Conservation (phyloP, 1,140 invertebrate species). For the Eueides isabella region DNA sequence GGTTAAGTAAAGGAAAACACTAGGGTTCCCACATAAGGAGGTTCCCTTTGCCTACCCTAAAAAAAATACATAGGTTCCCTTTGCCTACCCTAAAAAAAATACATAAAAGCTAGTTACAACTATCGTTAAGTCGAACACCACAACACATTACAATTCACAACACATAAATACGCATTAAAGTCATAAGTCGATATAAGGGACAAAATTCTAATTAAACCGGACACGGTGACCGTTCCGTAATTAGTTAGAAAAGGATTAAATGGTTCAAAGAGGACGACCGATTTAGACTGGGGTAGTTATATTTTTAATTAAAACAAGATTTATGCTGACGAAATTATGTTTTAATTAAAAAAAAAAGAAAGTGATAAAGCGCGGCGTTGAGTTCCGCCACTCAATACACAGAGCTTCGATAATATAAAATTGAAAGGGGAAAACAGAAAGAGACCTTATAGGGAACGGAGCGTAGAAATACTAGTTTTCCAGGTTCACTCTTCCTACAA, state of each 20-base stretch:
- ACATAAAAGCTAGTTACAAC: no score
- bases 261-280: conserved; percentile 1
- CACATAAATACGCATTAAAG: neutral
- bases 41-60: no score
- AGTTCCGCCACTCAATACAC: no score
- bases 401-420: no score
- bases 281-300: neutral
- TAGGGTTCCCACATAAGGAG: no score
- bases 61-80: no score
- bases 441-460: neutral
- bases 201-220: conserved; percentile 6
- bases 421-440: no score
- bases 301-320: neutral
- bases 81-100: no score
- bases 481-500: no score
- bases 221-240: neutral
- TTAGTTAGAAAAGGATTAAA: conserved; percentile 8
- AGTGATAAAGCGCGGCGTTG: no score
- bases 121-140: neutral
- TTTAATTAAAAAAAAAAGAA: neutral
- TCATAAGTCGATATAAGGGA: conserved; percentile 13
- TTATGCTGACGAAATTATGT: neutral
- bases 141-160: conserved; percentile 1
- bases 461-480: neutral
- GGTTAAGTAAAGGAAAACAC: no score